A percentile compares a stretch with the other conserved stretches of the same genome.
Evolutionary conservation across 2,113 vertebrate species (phyloP).

Genomic region (Labrus mixtus): DNA sequence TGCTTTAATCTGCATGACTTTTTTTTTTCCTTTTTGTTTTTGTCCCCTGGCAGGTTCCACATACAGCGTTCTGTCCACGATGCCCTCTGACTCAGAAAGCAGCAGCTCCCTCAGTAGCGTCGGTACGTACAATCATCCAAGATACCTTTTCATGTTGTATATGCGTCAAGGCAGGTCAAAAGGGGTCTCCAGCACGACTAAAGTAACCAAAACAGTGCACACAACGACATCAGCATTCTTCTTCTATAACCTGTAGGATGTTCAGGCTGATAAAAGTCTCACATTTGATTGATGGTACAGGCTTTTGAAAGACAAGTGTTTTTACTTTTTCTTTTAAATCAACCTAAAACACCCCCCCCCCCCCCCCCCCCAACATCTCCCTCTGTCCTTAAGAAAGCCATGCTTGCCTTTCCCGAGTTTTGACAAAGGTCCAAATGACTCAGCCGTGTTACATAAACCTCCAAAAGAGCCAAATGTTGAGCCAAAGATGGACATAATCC

Average conservation of each 20-base stretch:
- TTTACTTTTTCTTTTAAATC: constrained; percentile 31
- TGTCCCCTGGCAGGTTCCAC: constrained; percentile 89
- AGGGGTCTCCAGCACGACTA: background rate
- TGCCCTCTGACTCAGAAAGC: constrained; percentile 99
- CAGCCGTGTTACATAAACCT: constrained; percentile 78
- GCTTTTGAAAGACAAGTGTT: constrained; percentile 6
- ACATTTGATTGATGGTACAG: background rate
- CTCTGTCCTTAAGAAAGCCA: constrained; percentile 43
- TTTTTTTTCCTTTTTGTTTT: constrained; percentile 2
- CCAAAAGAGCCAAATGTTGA: constrained; percentile 67
- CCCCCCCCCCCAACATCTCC: constrained; percentile 17
- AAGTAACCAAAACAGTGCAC: background rate
- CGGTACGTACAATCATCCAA: constrained; percentile 85
- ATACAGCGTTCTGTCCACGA: constrained; percentile 97
- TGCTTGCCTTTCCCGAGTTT: constrained; percentile 55
- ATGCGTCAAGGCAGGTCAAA: constrained; percentile 3
- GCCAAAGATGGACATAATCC: constrained; percentile 76
- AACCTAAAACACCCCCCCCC: constrained; percentile 29
- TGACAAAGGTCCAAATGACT: constrained; percentile 79
- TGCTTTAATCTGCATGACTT: constrained; percentile 25
- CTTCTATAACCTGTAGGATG: background rate
- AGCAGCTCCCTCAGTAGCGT: constrained; percentile 98
- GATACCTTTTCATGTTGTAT: background rate
- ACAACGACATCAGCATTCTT: background rate
- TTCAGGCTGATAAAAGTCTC: background rate